Percentiles rank a stretch among this genome's conserved stretches.
Conservation (phyloP, 2,888 invertebrate genomes). For the Saturnia pavonia region DNA sequence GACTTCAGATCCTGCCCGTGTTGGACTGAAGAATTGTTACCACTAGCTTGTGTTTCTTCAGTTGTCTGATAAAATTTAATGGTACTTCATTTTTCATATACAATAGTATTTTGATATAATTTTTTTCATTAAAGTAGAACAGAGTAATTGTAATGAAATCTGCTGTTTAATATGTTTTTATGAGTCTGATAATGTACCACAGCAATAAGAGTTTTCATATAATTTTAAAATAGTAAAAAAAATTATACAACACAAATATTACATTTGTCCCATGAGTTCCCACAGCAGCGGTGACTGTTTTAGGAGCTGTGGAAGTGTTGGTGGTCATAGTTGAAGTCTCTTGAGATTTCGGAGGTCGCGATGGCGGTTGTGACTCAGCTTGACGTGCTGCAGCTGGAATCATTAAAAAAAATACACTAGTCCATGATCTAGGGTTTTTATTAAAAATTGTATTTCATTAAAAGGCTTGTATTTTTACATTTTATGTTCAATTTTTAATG, state of each 20-base stretch:
- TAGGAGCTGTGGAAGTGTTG: slow-evolving; percentile 83
- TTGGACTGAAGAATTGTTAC: slow-evolving; percentile 39
- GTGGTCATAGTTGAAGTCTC: slow-evolving; percentile 86
- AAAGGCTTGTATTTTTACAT: background rate
- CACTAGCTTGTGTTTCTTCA: slow-evolving; percentile 61
- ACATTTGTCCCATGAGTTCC: slow-evolving; percentile 86
- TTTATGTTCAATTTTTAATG: too few relatives aligned
- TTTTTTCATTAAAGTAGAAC: too few relatives aligned
- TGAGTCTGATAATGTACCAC: too few relatives aligned
- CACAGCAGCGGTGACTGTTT: slow-evolving; percentile 85
- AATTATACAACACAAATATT: slow-evolving; percentile 26
- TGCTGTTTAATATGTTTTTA: too few relatives aligned
- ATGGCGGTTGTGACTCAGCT: slow-evolving; percentile 75
- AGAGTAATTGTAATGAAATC: too few relatives aligned
- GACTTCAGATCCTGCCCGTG: slow-evolving; percentile 83
- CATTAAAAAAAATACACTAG: background rate
- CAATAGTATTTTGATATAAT: background rate
- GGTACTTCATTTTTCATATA: background rate
- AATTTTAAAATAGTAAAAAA: background rate
- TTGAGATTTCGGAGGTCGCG: slow-evolving; percentile 87
- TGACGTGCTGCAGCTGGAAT: slow-evolving; percentile 65
- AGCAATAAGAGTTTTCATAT: background rate
- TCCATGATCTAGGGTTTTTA: background rate
- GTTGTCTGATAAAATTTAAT: slow-evolving; percentile 51
- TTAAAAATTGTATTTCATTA: background rate